Base-by-base conservation (phyloP, 2,797 vertebrate species). In the Gambusia yucatana region DNA sequence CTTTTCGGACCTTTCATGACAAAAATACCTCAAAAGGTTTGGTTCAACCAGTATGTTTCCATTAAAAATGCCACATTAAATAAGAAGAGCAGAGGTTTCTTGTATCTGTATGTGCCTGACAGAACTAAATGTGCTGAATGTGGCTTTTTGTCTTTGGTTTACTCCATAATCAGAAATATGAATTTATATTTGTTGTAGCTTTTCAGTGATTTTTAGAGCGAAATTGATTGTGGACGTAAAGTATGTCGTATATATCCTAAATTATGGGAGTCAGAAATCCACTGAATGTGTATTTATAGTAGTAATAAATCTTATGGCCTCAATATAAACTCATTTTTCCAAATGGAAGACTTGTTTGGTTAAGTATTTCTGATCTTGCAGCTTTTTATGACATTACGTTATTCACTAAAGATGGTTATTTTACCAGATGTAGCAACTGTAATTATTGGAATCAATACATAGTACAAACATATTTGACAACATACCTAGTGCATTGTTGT, bases 101-200 rank as follows among this genome's bases (percentile, higher is more conserved):
- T 43, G 73, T 44, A 33, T 65, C 73, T 65, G 2, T 39, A 30
- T 70, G 9, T 79, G 72, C 75, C 57, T 86, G 72, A 71, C 28
- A 77, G 48, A 59, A 81, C 59, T 78, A 1, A 65, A 25, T 75
- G 67, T 81, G 75, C 65, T 65, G 72, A 80, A 77, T 28, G 47
- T 80, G 73, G 76, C 25, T 1, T 30, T 17, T 48, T 17, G 17
- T 55, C 25, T 52, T 67, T 78, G 47, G 30, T n/a, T 73, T 59
- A 6, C 44, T 59, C 74, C 77, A 48, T 55, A 46, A 82, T 22
- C 63, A 20, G 39, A 59, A 67, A 52, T 6, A 16, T 16, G 46
- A 41, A 71, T 87, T 36, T 50, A 39, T 36, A 46, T 44, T 22
- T 65, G 13, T 65, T 65, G 16, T 65, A 20, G 17, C 33, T 39